Evolutionary conservation across 2,113 vertebrate species (phyloP).

Genomic region (Sturnus vulgaris): DNA sequence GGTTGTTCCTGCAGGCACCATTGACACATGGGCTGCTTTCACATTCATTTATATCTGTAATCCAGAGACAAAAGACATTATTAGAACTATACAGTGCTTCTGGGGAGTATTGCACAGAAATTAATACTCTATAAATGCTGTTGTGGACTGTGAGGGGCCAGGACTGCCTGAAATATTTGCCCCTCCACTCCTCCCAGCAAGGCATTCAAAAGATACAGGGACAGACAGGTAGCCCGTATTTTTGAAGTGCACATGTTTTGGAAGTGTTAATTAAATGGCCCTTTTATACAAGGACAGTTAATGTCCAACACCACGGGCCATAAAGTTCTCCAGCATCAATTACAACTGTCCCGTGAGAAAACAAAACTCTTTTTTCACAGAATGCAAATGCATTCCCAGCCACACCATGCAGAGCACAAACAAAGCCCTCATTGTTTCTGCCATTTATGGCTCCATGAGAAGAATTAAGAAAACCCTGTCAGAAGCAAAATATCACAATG

Average conservation of each 20-base stretch:
- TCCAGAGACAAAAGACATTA: slow-evolving; percentile 61
- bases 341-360: slow-evolving; percentile 20
- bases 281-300: background rate
- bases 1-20: slow-evolving; percentile 83
- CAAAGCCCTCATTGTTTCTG: slow-evolving; percentile 40
- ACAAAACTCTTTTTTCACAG: background rate
- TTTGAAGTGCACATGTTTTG: background rate
- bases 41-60: slow-evolving; percentile 85
- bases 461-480: slow-evolving; percentile 25
- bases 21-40: slow-evolving; percentile 81
- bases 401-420: slow-evolving; percentile 12
- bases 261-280: background rate
- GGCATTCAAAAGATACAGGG: background rate
- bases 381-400: background rate
- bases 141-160: slow-evolving; percentile 25
- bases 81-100: slow-evolving; percentile 48
- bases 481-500: slow-evolving; percentile 37
- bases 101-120: slow-evolving; percentile 56
- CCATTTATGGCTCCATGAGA: slow-evolving; percentile 23
- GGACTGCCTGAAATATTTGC: background rate
- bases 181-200: background rate
- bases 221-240: background rate
- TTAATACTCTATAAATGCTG: background rate
- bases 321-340: background rate
- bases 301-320: background rate